phyloP scores from a whole-genome alignment of 2,888 invertebrate genomes.

The Tridacna crocea region DNA sequence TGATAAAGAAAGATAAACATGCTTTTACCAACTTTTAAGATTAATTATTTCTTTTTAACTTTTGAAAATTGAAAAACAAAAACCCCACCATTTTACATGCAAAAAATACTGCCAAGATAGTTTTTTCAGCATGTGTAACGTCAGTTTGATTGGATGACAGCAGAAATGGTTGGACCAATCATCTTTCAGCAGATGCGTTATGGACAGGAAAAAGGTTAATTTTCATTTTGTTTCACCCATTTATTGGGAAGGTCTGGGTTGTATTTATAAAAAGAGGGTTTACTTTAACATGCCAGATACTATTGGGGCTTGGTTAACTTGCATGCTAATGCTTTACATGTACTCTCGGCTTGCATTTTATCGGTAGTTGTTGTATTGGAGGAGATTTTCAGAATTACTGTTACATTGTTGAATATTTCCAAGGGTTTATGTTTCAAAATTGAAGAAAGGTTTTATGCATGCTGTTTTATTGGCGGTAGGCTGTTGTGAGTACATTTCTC shows the following conservation, averaged over 20 bases:
- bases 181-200: slow-evolving; percentile 39
- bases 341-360: neutral
- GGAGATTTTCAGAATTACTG: no score
- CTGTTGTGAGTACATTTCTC: no score
- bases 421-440: no score
- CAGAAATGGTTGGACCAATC: slow-evolving; percentile 36
- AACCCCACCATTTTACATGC: neutral
- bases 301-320: neutral
- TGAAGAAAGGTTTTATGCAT: no score
- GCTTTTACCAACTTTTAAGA: no score
- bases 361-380: neutral
- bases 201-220: slow-evolving; percentile 65
- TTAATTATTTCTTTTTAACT: no score
- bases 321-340: slow-evolving; percentile 13
- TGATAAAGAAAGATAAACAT: no score
- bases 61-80: no score
- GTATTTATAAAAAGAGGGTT: neutral
- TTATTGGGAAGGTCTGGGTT: neutral
- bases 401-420: no score
- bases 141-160: slow-evolving; percentile 39
- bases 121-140: slow-evolving; percentile 45
- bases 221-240: slow-evolving; percentile 46
- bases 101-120: slow-evolving; percentile 29
- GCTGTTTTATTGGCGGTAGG: no score
- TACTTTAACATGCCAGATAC: neutral